These are phyloP conservation scores for Drosophila teissieri DNA, from an alignment of 1,140 invertebrate species.

Conservation along the genomic window DNA sequence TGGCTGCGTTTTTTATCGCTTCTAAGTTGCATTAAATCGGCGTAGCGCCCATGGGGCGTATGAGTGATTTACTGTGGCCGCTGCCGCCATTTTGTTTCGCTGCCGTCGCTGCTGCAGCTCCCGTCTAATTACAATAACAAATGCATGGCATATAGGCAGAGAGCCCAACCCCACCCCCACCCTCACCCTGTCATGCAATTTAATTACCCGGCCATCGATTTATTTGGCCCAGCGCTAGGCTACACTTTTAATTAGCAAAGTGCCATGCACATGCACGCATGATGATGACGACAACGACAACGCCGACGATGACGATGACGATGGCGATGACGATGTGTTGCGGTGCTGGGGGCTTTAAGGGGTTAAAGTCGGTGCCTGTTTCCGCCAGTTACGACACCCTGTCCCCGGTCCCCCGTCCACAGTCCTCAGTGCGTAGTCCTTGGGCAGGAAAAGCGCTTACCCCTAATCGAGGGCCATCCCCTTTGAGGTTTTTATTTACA, in stretches of 20 bases:
- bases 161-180: not conserved
- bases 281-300: slow-evolving; percentile 13
- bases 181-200: slow-evolving; percentile 68
- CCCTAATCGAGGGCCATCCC: slow-evolving; percentile 29
- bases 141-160: slow-evolving; percentile 46
- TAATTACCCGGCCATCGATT: slow-evolving; percentile 81
- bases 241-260: slow-evolving; percentile 82
- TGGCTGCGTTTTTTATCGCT: not conserved
- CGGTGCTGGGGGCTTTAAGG: not conserved
- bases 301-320: not conserved
- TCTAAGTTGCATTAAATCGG: slow-evolving; percentile 42
- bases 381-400: slow-evolving; percentile 57
- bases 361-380: slow-evolving; percentile 58
- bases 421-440: not conserved
- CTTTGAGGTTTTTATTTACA: slow-evolving; percentile 72
- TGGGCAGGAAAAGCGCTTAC: slow-evolving; percentile 11
- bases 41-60: slow-evolving; percentile 45
- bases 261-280: slow-evolving; percentile 78
- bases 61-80: slow-evolving; percentile 63
- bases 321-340: not conserved
- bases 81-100: slow-evolving; percentile 69
- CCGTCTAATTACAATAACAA: slow-evolving; percentile 76
- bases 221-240: slow-evolving; percentile 72
- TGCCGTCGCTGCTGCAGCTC: slow-evolving; percentile 13
- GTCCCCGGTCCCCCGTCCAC: not conserved